Percentiles rank a stretch among this genome's conserved stretches.
Evolutionary conservation across 1,140 invertebrate genomes (phyloP).

Genomic region (Druon quercuslanigerum): DNA sequence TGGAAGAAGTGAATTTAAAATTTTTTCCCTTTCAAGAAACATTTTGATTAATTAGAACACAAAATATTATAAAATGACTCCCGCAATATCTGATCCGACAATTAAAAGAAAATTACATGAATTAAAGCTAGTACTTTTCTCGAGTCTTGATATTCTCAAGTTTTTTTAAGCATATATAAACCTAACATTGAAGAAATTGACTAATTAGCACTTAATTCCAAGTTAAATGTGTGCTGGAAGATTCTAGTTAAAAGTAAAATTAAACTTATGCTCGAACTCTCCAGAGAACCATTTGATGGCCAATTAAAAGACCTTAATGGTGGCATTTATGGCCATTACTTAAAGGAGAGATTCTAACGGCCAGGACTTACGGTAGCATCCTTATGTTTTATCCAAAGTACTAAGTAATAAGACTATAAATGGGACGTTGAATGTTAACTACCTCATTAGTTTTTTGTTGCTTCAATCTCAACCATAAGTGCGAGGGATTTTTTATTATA

Average conservation of each 20-base stretch:
- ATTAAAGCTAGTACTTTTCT: too few species aligned
- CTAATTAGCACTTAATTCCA: too few species aligned
- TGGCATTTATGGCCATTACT: slow-evolving; percentile 22
- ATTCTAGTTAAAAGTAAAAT: neutral
- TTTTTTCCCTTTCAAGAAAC: too few species aligned
- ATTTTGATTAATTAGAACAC: too few species aligned
- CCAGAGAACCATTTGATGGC: neutral
- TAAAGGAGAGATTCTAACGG: slow-evolving; percentile 1
- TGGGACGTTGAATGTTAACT: slow-evolving; percentile 11
- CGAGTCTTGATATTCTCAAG: too few species aligned
- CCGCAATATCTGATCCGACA: too few species aligned
- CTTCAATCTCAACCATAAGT: slow-evolving; percentile 4
- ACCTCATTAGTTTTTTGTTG: slow-evolving; percentile 1
- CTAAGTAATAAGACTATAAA: slow-evolving; percentile 28
- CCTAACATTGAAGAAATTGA: too few species aligned
- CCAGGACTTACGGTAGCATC: neutral
- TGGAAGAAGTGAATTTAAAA: too few species aligned
- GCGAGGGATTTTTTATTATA: neutral
- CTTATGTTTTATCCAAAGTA: slow-evolving; percentile 16
- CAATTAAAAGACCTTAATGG: slow-evolving; percentile 27
- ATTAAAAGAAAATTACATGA: too few species aligned
- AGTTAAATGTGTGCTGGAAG: too few species aligned
- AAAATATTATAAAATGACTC: too few species aligned
- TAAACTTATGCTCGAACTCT: neutral
- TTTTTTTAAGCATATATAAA: too few species aligned